Conservation (phyloP, 2,113 vertebrate species). For the Sinocyclocheilus grahami region DNA sequence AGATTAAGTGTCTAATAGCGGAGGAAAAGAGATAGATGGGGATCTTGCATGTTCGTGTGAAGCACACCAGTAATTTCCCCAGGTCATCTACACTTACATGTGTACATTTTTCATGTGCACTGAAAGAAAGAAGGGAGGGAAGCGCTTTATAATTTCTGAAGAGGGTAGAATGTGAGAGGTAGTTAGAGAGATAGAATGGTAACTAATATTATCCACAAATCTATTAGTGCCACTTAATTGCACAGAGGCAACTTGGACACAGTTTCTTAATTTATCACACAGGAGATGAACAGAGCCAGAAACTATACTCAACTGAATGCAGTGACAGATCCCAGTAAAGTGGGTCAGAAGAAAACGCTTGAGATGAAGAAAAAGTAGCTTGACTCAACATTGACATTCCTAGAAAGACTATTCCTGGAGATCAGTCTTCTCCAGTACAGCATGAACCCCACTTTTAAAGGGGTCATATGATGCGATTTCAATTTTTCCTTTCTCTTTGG, state of each 20-base stretch:
- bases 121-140: background rate
- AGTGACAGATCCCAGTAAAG: conserved; percentile 5
- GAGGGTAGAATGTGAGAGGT: conserved; percentile 21
- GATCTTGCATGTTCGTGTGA: conserved; percentile 46
- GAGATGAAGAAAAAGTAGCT: background rate
- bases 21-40: conserved; percentile 46
- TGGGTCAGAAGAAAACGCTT: background rate
- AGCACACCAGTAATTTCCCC: conserved; percentile 57
- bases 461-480: too few relatives aligned
- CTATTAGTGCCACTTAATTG: conserved; percentile 60
- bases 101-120: conserved; percentile 54
- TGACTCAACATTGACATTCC: background rate
- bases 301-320: background rate
- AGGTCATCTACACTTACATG: conserved; percentile 51
- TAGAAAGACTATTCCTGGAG: background rate
- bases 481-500: too few relatives aligned
- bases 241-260: conserved; percentile 20
- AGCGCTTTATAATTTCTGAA: conserved; percentile 28
- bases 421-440: conserved; percentile 8
- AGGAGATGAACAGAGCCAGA: conserved; percentile 33
- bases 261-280: conserved; percentile 51
- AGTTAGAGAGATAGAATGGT: conserved; percentile 40
- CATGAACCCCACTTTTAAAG: conserved; percentile 28
- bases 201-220: conserved; percentile 56
- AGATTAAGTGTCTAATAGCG: conserved; percentile 49